Percentiles rank a stretch among this genome's conserved stretches.
phyloP scores from a whole-genome alignment of 2,888 invertebrate species.

The Amorpha juglandis region DNA sequence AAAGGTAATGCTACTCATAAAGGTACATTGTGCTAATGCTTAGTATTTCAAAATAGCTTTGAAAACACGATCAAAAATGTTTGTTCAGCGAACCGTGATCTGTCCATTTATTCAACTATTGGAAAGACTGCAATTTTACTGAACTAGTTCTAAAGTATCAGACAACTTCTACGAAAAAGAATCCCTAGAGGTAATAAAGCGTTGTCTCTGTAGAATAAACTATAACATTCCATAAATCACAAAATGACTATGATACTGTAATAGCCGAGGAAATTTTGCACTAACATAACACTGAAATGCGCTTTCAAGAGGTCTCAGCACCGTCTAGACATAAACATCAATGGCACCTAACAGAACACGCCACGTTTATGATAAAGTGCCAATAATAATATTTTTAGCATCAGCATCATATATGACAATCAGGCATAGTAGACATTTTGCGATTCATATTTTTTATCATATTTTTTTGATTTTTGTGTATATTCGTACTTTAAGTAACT shows the following conservation, averaged over 20 bases:
- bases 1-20: conserved; percentile 15
- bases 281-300: conserved; percentile 43
- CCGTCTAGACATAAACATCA: conserved; percentile 50
- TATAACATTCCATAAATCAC: conserved; percentile 36
- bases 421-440: conserved; percentile 12
- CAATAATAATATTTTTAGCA: conserved; percentile 33
- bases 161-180: background rate
- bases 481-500: background rate
- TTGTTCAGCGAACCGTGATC: background rate
- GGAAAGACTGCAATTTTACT: background rate
- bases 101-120: background rate
- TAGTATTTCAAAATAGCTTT: conserved; percentile 8
- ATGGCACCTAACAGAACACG: conserved; percentile 38
- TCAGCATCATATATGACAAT: conserved; percentile 4
- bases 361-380: conserved; percentile 37
- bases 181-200: background rate
- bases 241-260: conserved; percentile 46
- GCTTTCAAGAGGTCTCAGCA: conserved; percentile 44
- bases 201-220: background rate
- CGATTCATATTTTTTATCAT: background rate
- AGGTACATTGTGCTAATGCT: background rate
- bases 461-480: background rate
- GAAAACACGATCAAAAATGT: conserved; percentile 26
- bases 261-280: conserved; percentile 42
- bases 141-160: conserved; percentile 6